A percentile compares a stretch with the other conserved stretches of the same genome.
phyloP scores from a whole-genome alignment of 1,140 invertebrate genomes.

The Monochamus saltuarius region DNA sequence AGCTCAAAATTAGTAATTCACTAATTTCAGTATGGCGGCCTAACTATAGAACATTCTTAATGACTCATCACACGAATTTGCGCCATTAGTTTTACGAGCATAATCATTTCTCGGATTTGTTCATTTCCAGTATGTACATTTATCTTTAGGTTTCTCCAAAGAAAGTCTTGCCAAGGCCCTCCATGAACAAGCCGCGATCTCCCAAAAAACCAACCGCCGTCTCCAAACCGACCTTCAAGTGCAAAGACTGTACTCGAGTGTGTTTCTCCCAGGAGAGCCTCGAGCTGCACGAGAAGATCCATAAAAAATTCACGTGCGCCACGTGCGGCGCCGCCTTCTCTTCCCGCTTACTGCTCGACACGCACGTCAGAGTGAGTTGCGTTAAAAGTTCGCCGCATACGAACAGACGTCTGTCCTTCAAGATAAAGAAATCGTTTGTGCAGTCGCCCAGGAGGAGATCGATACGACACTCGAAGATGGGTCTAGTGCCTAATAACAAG shows the following conservation, averaged over 20 bases:
- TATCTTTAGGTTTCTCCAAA: conserved; percentile 28
- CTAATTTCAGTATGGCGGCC: too few relatives aligned
- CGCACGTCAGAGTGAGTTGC: conserved; percentile 36
- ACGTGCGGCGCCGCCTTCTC: conserved; percentile 33
- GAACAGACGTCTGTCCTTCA: conserved; percentile 28
- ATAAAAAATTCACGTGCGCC: conserved; percentile 35
- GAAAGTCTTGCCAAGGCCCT: conserved; percentile 21
- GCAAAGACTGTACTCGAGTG: conserved; percentile 34
- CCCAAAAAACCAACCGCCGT: conserved; percentile 12
- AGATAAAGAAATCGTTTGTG: conserved; percentile 30
- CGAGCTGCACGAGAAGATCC: conserved; percentile 33
- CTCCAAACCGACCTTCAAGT: conserved; percentile 26
- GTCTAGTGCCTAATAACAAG: too few relatives aligned
- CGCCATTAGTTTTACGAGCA: too few relatives aligned
- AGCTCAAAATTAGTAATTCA: too few relatives aligned
- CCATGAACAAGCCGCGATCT: conserved; percentile 5
- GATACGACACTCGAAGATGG: background rate
- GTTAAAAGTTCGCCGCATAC: conserved; percentile 31
- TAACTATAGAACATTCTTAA: too few relatives aligned
- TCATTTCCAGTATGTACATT: too few relatives aligned
- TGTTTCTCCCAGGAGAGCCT: conserved; percentile 32
- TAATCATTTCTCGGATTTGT: too few relatives aligned
- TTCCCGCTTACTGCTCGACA: conserved; percentile 37
- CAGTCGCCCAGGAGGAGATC: conserved; percentile 14
- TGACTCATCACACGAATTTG: too few relatives aligned